Evolutionary conservation across 2,113 vertebrate genomes (phyloP).

Genomic region (Gymnogyps californianus): DNA sequence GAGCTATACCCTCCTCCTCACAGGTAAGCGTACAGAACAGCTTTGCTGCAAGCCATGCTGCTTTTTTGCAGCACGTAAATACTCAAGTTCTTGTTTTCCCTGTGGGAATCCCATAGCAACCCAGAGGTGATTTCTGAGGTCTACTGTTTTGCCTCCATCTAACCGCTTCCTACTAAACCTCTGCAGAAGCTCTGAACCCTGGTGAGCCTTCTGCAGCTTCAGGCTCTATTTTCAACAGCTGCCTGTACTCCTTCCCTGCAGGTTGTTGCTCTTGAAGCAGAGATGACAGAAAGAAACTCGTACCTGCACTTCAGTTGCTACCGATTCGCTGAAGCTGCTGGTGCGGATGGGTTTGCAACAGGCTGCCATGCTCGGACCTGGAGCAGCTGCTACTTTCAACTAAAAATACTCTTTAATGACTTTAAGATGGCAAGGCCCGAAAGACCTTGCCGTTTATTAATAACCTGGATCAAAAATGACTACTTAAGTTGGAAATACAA

Average conservation of each 20-base stretch:
- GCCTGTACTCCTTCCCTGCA: not conserved
- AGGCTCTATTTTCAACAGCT: not conserved
- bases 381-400: not conserved
- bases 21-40: not conserved
- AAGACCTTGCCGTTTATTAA: not conserved
- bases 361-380: not conserved
- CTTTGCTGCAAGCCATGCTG: not conserved
- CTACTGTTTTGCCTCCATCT: not conserved
- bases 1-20: not conserved
- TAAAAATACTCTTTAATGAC: not conserved
- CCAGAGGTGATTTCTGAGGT: not conserved
- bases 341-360: not conserved
- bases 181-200: not conserved
- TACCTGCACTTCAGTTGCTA: not conserved
- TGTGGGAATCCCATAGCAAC: not conserved
- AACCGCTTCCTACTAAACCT: not conserved
- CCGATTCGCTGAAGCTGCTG: not conserved
- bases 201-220: not conserved
- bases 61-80: not conserved
- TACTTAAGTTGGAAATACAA: not conserved
- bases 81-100: not conserved
- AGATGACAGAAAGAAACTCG: not conserved
- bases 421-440: not conserved
- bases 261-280: not conserved
- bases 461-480: not conserved